phyloP scores from a whole-genome alignment of 2,888 invertebrate species.

The Drosophila atroscutellata region DNA sequence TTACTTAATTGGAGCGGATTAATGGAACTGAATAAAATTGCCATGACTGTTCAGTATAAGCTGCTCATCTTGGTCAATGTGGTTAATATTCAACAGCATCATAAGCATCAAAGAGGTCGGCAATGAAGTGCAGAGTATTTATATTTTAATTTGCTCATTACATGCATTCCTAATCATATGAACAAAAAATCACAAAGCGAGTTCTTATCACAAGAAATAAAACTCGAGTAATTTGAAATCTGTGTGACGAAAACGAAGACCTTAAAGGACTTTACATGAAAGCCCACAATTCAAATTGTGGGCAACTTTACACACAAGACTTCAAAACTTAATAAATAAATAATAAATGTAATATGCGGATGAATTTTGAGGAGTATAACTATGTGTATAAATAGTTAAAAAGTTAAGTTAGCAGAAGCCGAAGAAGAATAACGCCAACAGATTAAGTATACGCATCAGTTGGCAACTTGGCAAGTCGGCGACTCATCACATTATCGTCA shows the following conservation, averaged over 20 bases:
- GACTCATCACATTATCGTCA: conserved; percentile 12
- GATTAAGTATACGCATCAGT: conserved; percentile 20
- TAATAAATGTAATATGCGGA: not conserved
- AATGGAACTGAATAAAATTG: not conserved
- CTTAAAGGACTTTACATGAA: not conserved
- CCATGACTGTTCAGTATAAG: not conserved
- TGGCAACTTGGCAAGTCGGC: not conserved
- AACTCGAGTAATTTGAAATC: not conserved
- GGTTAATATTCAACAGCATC: not conserved
- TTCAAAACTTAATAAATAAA: not conserved
- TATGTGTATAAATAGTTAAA: not conserved
- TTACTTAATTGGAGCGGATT: not conserved
- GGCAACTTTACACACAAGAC: not conserved
- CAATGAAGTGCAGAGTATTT: not conserved
- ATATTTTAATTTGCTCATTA: not conserved
- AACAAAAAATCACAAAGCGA: not conserved
- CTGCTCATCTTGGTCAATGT: not conserved
- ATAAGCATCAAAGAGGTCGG: not conserved
- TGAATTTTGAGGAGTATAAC: not conserved
- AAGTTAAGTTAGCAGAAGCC: not conserved
- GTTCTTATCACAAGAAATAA: not conserved
- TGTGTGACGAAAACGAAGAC: not conserved
- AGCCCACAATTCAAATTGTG: not conserved
- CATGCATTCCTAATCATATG: not conserved
- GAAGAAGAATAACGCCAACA: not conserved